phyloP scores from a whole-genome alignment of 2,888 invertebrate genomes.

The Microctonus aethiopoides region DNA sequence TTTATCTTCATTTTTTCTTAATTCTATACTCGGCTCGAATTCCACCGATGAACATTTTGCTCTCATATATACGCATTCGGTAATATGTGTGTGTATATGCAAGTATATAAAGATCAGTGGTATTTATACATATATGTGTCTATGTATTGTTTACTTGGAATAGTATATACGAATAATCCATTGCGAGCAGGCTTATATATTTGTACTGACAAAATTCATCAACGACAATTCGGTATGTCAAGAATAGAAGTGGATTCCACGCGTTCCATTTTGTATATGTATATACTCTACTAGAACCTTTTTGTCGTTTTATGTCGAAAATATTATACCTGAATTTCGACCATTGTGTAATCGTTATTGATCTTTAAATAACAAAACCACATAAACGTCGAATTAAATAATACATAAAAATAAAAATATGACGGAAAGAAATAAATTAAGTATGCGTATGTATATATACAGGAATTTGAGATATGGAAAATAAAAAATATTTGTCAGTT shows the following conservation, averaged over 20 bases:
- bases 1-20: not conserved
- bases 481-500: too few species aligned
- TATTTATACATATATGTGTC: not conserved
- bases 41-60: not conserved
- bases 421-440: too few species aligned
- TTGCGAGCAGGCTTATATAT: not conserved
- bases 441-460: too few species aligned
- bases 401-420: too few species aligned
- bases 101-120: not conserved
- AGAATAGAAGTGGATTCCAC: not conserved
- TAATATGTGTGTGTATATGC: not conserved
- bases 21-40: not conserved
- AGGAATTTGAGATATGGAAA: too few species aligned
- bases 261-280: not conserved
- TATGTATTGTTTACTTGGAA: not conserved
- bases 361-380: not conserved
- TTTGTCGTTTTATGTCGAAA: not conserved
- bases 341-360: not conserved
- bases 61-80: not conserved
- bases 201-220: slow-evolving; percentile 20
- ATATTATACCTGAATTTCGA: not conserved
- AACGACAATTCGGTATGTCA: slow-evolving; percentile 9
- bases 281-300: not conserved
- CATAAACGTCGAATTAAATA: too few species aligned
- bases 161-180: slow-evolving; percentile 4